Percentiles rank a stretch among this genome's conserved stretches.
Evolutionary conservation across 2,888 invertebrate genomes (phyloP).

Genomic region (Diloba caeruleocephala): DNA sequence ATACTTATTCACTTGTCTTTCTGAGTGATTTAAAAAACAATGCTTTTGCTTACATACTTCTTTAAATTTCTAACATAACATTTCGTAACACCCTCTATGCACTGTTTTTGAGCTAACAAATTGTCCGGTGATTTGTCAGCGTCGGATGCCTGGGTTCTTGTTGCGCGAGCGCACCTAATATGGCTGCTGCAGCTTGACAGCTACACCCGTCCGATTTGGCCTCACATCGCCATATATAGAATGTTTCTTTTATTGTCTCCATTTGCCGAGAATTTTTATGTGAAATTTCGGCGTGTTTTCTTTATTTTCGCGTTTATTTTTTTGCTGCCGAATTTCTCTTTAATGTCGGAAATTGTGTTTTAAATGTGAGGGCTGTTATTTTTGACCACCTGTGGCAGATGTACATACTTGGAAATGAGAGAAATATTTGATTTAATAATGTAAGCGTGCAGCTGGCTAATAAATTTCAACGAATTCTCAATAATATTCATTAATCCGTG

Average conservation of each 20-base stretch:
- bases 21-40: not conserved
- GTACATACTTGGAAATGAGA: constrained; percentile 5
- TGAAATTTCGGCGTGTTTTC: constrained; percentile 59
- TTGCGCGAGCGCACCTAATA: constrained; percentile 76
- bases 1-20: too few relatives aligned
- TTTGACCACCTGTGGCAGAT: constrained; percentile 43
- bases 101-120: constrained; percentile 75
- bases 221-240: constrained; percentile 68
- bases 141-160: constrained; percentile 78
- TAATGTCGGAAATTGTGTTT: constrained; percentile 46
- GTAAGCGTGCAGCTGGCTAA: not conserved
- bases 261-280: constrained; percentile 63
- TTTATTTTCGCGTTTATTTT: constrained; percentile 45
- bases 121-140: constrained; percentile 86
- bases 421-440: constrained; percentile 10
- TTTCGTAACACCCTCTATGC: constrained; percentile 59
- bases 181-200: constrained; percentile 74
- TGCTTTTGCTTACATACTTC: not conserved
- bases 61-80: constrained; percentile 12
- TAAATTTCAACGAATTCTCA: not conserved
- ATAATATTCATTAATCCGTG: not conserved
- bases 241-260: constrained; percentile 75
- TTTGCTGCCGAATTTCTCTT: constrained; percentile 36
- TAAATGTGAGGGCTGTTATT: constrained; percentile 22
- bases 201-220: constrained; percentile 68